Evolutionary conservation across 2,113 vertebrate genomes (phyloP).

Genomic region (Polyodon spathula): DNA sequence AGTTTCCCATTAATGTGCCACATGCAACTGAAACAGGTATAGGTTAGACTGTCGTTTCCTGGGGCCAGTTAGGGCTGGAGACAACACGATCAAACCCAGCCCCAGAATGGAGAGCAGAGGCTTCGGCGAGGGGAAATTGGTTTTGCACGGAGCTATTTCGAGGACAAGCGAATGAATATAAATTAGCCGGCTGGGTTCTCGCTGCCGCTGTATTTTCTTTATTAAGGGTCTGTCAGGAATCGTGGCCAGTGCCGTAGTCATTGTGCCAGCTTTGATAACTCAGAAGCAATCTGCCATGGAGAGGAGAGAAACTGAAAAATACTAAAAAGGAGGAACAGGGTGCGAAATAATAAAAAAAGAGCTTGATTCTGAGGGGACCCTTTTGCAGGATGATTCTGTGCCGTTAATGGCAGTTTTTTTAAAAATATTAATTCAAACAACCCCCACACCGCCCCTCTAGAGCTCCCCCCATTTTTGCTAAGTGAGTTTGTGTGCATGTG

Average conservation of each 20-base stretch:
- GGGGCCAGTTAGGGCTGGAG: neutral
- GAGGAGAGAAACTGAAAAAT: neutral
- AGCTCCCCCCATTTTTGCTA: too few species aligned
- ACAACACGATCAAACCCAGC: neutral
- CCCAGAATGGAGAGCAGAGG: neutral
- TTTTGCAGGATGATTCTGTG: neutral
- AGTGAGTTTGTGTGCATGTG: neutral
- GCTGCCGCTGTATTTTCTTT: neutral
- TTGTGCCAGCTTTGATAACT: conserved; percentile 7
- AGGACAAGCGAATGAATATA: neutral
- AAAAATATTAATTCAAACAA: too few species aligned
- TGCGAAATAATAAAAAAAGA: neutral
- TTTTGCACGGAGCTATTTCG: neutral
- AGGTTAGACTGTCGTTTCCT: neutral
- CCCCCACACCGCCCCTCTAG: too few species aligned
- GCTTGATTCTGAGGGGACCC: neutral
- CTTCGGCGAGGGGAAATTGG: conserved; percentile 5
- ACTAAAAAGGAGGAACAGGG: neutral
- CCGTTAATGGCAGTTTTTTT: too few species aligned
- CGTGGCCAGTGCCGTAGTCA: neutral
- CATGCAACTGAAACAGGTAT: too few species aligned
- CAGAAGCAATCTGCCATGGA: neutral
- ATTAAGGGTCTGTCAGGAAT: conserved; percentile 4
- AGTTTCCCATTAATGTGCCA: too few species aligned
- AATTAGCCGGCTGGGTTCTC: neutral